These are phyloP conservation scores for Byasa hedistus DNA, from an alignment of 2,888 invertebrate species.

Conservation along the genomic window DNA sequence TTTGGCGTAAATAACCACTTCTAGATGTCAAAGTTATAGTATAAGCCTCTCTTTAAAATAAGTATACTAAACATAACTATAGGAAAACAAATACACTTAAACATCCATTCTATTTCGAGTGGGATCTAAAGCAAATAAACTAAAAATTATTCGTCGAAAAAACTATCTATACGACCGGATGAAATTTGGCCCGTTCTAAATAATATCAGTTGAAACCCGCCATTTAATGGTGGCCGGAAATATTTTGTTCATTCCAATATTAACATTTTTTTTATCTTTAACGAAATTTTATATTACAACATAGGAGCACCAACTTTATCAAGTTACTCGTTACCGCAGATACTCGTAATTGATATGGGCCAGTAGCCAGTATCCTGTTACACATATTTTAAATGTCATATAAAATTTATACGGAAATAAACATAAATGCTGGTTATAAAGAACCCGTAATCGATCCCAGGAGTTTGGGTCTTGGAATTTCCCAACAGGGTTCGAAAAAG, in stretches of 20 bases:
- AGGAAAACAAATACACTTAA: background rate
- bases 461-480: conserved; percentile 51
- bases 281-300: background rate
- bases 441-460: conserved; percentile 50
- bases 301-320: background rate
- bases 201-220: background rate
- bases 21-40: background rate
- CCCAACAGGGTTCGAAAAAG: conserved; percentile 43
- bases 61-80: background rate
- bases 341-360: conserved; percentile 10
- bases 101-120: background rate
- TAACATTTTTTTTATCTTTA: background rate
- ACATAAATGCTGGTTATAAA: conserved; percentile 1
- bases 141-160: too few species aligned
- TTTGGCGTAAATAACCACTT: background rate
- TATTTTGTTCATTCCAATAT: background rate
- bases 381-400: background rate
- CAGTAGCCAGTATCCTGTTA: conserved; percentile 4
- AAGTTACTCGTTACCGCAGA: background rate
- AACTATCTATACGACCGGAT: background rate
- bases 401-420: conserved; percentile 12
- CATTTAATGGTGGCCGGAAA: background rate
- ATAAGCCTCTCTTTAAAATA: background rate
- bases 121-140: too few species aligned
- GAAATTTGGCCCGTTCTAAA: background rate